Evolutionary conservation across 1,140 invertebrate genomes (phyloP), one percentile per base, ranked within the genome.

Genomic region (Saccostrea glomerata): DNA sequence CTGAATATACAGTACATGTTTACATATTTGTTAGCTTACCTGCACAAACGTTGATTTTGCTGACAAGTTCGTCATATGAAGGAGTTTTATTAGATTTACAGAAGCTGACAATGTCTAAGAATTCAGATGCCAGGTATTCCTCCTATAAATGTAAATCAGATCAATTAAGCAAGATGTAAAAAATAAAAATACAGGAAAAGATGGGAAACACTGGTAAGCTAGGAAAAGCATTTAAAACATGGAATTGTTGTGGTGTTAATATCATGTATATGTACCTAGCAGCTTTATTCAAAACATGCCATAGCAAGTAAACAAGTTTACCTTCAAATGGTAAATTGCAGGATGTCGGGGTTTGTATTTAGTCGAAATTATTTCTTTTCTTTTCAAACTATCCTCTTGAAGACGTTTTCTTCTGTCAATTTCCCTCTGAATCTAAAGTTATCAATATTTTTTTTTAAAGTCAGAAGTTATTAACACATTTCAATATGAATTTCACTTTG

Each of bases 281-380:
- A 1, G 23, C 12, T 20, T 30, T 30, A 20, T 77, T 25, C 47
- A 47, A 47, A 47, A 5, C 6, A 47, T 3, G 30, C 2, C 30
- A 36, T 36, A 1, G 9, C n/a, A 56, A 23, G 47, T 17, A 55
- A 73, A 47, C 5, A 30, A 12, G 2, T 40, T 36, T 87, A 92
- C 92, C 91, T 93, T 89, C 12, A 93, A 84, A 2, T 54, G 63
- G 85, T 87, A 92, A n/a, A 93, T 87, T 5, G 92, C 86, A n/a
- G 90, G 90, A 77, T 92, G 89, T 6, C 90, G 70, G 6, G 73
- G 86, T 15, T 55, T 82, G 87, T 93, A 93, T 20, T 90, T 84
- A 11, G 90, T 17, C 30, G 82, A 36, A 63, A 93, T 93, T 1
- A 86, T 40, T 63, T 73, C 23, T 40, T 60, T 84, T 84, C 92